Evolutionary conservation across 2,113 vertebrate species (phyloP).

Genomic region (Grammomys surdaster): DNA sequence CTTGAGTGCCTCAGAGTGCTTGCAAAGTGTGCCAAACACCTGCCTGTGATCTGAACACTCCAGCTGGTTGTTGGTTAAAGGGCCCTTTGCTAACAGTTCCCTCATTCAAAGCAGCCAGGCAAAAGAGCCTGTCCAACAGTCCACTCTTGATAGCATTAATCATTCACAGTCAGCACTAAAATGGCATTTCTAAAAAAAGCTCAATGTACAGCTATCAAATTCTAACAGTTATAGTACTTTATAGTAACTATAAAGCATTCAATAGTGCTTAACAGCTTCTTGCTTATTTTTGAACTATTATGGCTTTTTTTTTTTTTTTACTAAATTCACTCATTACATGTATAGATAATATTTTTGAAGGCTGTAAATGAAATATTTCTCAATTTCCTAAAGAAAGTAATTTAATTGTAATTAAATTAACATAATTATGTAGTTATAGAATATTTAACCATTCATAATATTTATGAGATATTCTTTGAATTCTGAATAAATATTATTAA

Average conservation of each 20-base stretch:
- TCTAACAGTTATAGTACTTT: neutral
- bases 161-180: neutral
- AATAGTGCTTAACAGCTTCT: neutral
- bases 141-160: neutral
- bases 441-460: neutral
- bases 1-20: neutral
- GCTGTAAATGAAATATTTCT: neutral
- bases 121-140: neutral
- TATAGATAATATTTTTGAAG: neutral
- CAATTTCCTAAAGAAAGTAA: constrained; percentile 25
- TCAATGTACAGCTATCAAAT: neutral
- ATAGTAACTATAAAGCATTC: neutral
- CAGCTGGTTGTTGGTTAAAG: neutral
- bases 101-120: neutral
- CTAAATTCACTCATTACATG: neutral
- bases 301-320: neutral
- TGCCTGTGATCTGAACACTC: neutral
- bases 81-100: neutral
- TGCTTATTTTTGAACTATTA: neutral
- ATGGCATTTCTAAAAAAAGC: neutral
- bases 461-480: constrained; percentile 21
- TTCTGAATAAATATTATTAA: neutral
- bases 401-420: neutral
- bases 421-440: neutral
- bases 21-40: neutral